Evolutionary conservation across 1,140 invertebrate genomes (phyloP).

Genomic region (Apolygus lucorum): DNA sequence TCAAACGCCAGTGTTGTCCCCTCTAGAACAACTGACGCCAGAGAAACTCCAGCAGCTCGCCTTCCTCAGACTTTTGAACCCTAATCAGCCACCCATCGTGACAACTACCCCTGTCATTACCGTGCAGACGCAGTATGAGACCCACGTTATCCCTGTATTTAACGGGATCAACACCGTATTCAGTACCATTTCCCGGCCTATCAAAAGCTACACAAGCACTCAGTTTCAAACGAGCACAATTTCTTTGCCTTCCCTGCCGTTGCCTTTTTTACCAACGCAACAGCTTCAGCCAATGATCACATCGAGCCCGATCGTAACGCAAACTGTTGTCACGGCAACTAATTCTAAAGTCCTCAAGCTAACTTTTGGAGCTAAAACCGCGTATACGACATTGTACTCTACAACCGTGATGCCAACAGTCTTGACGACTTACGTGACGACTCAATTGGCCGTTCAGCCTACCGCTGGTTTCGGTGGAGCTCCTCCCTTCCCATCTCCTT

Average conservation of each 20-base stretch:
- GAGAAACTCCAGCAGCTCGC: conserved; percentile 68
- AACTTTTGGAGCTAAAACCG: conserved; percentile 79
- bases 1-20: conserved; percentile 40
- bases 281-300: conserved; percentile 53
- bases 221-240: conserved; percentile 66
- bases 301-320: conserved; percentile 69
- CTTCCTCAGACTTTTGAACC: conserved; percentile 58
- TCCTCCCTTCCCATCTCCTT: conserved; percentile 49
- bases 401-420: conserved; percentile 76
- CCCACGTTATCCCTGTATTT: conserved; percentile 66
- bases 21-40: conserved; percentile 43
- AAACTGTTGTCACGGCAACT: conserved; percentile 68
- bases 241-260: conserved; percentile 43
- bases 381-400: conserved; percentile 74
- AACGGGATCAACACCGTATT: conserved; percentile 61
- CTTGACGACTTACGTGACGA: conserved; percentile 69
- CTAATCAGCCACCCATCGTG: conserved; percentile 54
- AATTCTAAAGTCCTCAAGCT: conserved; percentile 73
- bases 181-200: conserved; percentile 63
- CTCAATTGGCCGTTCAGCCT: conserved; percentile 62
- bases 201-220: conserved; percentile 64
- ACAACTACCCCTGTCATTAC: conserved; percentile 65
- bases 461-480: conserved; percentile 41
- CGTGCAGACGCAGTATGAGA: conserved; percentile 68
- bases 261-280: conserved; percentile 40